A percentile compares a stretch with the other conserved stretches of the same genome.
These are phyloP conservation scores for Ceratoteleas bidentatus DNA, from an alignment of 1,140 invertebrate genomes.

Conservation along the genomic window DNA sequence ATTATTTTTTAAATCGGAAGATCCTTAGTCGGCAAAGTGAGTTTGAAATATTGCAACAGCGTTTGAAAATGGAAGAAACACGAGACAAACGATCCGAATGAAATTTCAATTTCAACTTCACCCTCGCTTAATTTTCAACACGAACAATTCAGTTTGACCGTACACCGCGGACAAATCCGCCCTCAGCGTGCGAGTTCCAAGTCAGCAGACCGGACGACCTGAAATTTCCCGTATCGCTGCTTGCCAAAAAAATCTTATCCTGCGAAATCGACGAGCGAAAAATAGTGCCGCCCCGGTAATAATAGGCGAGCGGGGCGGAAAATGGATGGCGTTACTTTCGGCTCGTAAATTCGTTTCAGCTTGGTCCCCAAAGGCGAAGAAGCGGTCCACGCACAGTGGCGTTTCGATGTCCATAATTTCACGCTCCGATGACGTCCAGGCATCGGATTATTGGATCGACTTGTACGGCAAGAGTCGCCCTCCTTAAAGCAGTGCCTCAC, in stretches of 20 bases:
- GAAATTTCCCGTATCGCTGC: constrained; percentile 21
- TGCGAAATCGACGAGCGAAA: constrained; percentile 37
- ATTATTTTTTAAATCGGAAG: no score
- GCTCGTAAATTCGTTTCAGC: constrained; percentile 65
- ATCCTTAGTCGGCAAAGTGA: no score
- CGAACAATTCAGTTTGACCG: no score
- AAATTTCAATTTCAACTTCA: no score
- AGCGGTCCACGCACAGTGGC: constrained; percentile 64
- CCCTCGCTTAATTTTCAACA: no score
- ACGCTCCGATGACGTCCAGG: constrained; percentile 74
- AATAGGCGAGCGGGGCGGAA: constrained; percentile 28
- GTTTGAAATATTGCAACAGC: no score
- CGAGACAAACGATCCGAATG: no score
- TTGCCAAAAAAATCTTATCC: constrained; percentile 24
- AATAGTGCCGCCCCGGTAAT: constrained; percentile 31
- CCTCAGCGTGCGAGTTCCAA: no score
- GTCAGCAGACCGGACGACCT: background rate
- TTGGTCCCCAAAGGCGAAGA: constrained; percentile 46
- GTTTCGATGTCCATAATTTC: constrained; percentile 78
- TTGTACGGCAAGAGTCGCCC: constrained; percentile 15
- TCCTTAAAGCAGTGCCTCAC: constrained; percentile 26
- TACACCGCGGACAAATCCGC: no score
- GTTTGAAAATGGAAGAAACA: no score
- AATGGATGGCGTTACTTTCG: constrained; percentile 60
- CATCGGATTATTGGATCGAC: constrained; percentile 76